A percentile compares a stretch with the other conserved stretches of the same genome.
phyloP scores from a whole-genome alignment of 2,113 vertebrate species.

The Ranitomeya imitator region DNA sequence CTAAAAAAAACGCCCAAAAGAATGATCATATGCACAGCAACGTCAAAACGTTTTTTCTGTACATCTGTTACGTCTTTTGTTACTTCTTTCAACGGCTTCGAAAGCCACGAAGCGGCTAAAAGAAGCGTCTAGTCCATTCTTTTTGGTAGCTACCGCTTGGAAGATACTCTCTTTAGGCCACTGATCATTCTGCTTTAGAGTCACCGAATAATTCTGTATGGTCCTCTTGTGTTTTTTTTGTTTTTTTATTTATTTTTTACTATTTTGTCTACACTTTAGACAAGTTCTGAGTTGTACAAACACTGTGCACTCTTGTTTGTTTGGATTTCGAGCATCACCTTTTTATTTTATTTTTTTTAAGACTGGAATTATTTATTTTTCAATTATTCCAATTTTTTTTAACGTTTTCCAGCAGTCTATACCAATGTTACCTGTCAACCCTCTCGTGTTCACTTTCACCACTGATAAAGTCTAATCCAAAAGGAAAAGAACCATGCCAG shows the following conservation, averaged over 20 bases:
- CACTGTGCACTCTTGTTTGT: background rate
- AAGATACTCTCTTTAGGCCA: background rate
- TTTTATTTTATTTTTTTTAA: background rate
- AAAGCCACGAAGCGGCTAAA: too few relatives aligned
- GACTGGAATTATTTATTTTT: conserved; percentile 30
- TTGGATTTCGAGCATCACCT: background rate
- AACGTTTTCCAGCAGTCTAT: background rate
- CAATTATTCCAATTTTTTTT: background rate
- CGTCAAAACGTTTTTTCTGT: too few relatives aligned
- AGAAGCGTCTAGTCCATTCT: too few relatives aligned
- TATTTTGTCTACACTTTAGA: background rate
- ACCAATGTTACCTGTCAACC: background rate
- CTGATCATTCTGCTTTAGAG: background rate
- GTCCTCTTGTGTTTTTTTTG: background rate
- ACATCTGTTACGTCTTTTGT: too few relatives aligned
- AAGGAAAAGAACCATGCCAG: conserved; percentile 67
- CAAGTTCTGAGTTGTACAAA: background rate
- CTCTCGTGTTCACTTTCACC: conserved; percentile 67
- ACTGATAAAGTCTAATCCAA: conserved; percentile 64
- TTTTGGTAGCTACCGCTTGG: too few relatives aligned
- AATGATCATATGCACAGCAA: too few relatives aligned
- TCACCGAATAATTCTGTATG: conserved; percentile 2
- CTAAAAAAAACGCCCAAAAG: too few relatives aligned
- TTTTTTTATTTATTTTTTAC: too few relatives aligned
- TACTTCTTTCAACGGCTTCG: too few relatives aligned